Evolutionary conservation across 2,797 vertebrate species (phyloP), one percentile per base, ranked within the genome.

Genomic region (Tiaroga cobitis): DNA sequence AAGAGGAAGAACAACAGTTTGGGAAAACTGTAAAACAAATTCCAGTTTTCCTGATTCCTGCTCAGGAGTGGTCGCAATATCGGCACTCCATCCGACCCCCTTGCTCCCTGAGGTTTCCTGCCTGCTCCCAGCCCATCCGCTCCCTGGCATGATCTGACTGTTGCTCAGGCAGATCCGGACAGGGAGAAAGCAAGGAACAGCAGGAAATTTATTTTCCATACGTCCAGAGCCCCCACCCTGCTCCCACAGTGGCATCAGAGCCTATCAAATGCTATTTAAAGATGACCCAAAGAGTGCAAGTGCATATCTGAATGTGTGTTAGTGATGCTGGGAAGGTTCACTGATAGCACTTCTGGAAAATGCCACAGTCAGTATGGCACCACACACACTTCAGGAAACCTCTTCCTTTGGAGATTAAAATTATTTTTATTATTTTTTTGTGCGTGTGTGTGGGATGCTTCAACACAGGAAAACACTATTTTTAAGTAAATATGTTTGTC

Each of bases 131-230:
- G 34, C 82, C 74, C 82, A 77, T 88, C 74, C 82, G 41, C 51
- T 89, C 69, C 85, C 80, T 88, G 87, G 82, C 88, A 82, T 63
- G 41, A 24, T 69, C 72, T 26, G 37, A 81, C 61, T 41, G 37
- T 83, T 80, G 46, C 26, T 81, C 67, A 37, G 54, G 70, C 69
- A 83, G 80, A 86, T 82, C 80, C 84, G 75, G 87, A 63, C 80
- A 75, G 56, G 79, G 81, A 86, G 56, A 77, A 77, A 78, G 70
- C 81, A 56, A 37, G 84, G 83, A 77, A 85, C 82, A 88, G 70
- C 70, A 76, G 85, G 89, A 88, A 85, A 90, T 88, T 82, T 10
- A 84, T 83, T 89, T 89, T 90, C 82, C 87, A 87, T 73, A 54
- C 26, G 61, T 54, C 49, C 68, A 68, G 8, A n/a, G 72, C 76